phyloP scores from a whole-genome alignment of 2,797 vertebrate genomes.

The Danio tinwini region DNA sequence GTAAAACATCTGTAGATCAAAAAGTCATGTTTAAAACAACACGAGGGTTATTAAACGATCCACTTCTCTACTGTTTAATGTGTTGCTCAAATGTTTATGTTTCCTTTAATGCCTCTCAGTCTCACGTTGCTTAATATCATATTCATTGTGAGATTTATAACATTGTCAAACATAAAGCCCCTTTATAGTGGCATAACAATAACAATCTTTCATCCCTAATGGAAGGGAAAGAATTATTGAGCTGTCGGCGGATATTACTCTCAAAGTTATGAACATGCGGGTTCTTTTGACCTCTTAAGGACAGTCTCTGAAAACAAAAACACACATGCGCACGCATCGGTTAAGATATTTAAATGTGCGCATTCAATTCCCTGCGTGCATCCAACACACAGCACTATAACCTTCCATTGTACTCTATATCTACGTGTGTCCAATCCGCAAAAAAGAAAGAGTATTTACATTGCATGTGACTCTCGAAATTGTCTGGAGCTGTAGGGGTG shows the following conservation, averaged over 20 bases:
- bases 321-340: constrained; percentile 16
- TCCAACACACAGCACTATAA: constrained; percentile 19
- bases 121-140: not conserved
- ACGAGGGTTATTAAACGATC: not conserved
- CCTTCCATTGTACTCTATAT: not conserved
- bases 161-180: constrained; percentile 8
- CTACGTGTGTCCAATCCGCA: constrained; percentile 10
- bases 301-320: constrained; percentile 26
- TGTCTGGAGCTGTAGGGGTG: constrained; percentile 17
- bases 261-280: constrained; percentile 11
- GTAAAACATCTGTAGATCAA: not conserved
- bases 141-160: not conserved
- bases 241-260: constrained; percentile 24
- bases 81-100: constrained; percentile 9
- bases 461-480: constrained; percentile 1
- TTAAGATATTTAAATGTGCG: not conserved
- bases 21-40: not conserved
- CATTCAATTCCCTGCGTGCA: constrained; percentile 4
- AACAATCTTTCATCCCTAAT: constrained; percentile 38
- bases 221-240: constrained; percentile 19
- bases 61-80: not conserved
- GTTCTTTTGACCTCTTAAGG: constrained; percentile 23
- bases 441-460: constrained; percentile 25
- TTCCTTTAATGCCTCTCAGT: not conserved
- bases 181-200: constrained; percentile 38